Conservation (phyloP, 2,797 vertebrate genomes). For the Trematomus bernacchii region DNA sequence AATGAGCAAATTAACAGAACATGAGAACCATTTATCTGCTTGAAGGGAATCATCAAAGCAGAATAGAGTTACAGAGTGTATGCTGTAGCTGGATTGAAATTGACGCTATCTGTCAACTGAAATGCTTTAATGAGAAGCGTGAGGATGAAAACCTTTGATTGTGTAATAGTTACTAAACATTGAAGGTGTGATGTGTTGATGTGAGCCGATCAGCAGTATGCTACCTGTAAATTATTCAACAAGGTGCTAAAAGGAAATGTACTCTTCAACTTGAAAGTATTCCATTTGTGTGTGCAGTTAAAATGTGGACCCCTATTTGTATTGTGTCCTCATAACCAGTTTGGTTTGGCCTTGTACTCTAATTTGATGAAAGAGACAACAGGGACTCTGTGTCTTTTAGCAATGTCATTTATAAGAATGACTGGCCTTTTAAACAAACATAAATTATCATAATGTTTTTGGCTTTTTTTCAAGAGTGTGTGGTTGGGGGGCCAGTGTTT, state of each 20-base stretch:
- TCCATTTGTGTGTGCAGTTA: conserved; percentile 44
- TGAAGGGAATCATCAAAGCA: conserved; percentile 51
- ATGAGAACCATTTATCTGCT: conserved; percentile 40
- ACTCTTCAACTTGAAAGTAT: conserved; percentile 64
- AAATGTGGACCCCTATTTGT: conserved; percentile 24
- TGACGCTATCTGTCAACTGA: conserved; percentile 47
- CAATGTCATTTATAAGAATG: conserved; percentile 20
- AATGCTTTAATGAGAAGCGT: conserved; percentile 40
- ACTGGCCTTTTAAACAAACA: conserved; percentile 37
- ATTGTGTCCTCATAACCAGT: conserved; percentile 33
- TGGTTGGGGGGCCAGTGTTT: conserved; percentile 1
- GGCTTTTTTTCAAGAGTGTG: background rate
- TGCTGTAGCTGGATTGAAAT: conserved; percentile 60
- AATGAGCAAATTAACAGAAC: conserved; percentile 35
- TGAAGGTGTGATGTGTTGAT: conserved; percentile 21
- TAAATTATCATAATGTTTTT: background rate
- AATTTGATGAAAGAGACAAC: conserved; percentile 28
- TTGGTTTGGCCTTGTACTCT: conserved; percentile 50
- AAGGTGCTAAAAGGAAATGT: conserved; percentile 81
- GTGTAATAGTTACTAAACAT: conserved; percentile 24
- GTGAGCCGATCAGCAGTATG: conserved; percentile 52
- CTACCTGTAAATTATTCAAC: conserved; percentile 66
- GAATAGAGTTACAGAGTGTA: conserved; percentile 54
- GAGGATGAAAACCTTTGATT: conserved; percentile 31
- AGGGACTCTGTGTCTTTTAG: conserved; percentile 1